Percentiles rank a stretch among this genome's conserved stretches.
These are phyloP conservation scores for Ambastaia sidthimunki DNA, from an alignment of 2,797 vertebrate genomes.

Conservation along the genomic window DNA sequence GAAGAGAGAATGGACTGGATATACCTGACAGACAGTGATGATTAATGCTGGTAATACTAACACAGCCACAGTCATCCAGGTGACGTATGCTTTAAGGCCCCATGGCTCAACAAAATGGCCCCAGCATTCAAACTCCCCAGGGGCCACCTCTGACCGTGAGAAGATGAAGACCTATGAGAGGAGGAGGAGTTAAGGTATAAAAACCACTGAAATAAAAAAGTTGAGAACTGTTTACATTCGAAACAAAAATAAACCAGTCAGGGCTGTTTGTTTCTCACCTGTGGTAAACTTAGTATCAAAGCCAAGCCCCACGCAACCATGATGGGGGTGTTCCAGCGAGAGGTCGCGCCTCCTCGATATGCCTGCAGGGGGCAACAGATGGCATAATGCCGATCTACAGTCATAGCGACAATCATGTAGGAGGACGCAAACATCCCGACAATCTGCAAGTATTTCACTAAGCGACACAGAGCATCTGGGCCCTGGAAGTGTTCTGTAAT, in stretches of 20 bases:
- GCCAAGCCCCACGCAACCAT: slow-evolving; percentile 84
- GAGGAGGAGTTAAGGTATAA: neutral
- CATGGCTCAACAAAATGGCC: slow-evolving; percentile 81
- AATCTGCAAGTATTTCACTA: slow-evolving; percentile 90
- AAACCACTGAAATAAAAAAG: neutral
- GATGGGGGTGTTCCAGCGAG: slow-evolving; percentile 78
- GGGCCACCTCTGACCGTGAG: slow-evolving; percentile 77
- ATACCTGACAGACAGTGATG: slow-evolving; percentile 82
- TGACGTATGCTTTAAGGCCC: slow-evolving; percentile 87
- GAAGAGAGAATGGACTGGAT: neutral
- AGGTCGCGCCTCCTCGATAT: slow-evolving; percentile 81
- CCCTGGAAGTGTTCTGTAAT: slow-evolving; percentile 86
- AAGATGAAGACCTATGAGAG: slow-evolving; percentile 83
- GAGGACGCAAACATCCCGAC: slow-evolving; percentile 94
- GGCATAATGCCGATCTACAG: slow-evolving; percentile 88
- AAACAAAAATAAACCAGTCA: slow-evolving; percentile 4
- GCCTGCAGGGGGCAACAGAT: slow-evolving; percentile 88
- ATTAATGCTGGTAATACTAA: slow-evolving; percentile 82
- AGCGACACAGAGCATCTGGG: slow-evolving; percentile 84
- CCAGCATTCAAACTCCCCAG: slow-evolving; percentile 84
- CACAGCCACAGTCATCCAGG: slow-evolving; percentile 86
- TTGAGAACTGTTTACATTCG: neutral
- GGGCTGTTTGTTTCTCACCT: slow-evolving; percentile 68
- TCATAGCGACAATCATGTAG: slow-evolving; percentile 90
- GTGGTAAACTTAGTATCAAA: slow-evolving; percentile 86